These are phyloP conservation scores for Pseudopodoces humilis DNA, from an alignment of 2,113 vertebrate species.

Conservation along the genomic window DNA sequence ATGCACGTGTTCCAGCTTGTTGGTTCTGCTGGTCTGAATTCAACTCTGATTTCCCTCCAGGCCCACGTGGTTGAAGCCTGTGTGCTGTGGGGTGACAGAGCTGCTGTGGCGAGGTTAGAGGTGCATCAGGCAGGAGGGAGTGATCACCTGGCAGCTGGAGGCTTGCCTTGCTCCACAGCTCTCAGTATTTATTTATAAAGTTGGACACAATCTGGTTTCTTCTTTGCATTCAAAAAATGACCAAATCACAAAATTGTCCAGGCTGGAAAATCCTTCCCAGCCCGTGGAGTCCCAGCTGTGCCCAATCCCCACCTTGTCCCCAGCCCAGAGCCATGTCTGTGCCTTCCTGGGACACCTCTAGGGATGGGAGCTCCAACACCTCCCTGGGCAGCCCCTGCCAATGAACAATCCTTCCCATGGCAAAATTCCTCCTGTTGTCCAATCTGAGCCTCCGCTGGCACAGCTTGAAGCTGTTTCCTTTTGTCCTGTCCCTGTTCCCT, in stretches of 20 bases:
- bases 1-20: not conserved
- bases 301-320: not conserved
- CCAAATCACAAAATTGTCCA: not conserved
- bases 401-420: rapidly evolving
- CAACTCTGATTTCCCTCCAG: not conserved
- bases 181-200: not conserved
- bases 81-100: not conserved
- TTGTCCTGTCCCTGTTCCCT: not conserved
- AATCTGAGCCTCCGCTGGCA: rapidly evolving
- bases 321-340: not conserved
- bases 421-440: not conserved
- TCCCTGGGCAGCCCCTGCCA: not conserved
- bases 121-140: not conserved
- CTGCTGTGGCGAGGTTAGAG: not conserved
- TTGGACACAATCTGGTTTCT: not conserved
- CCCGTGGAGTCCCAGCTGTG: not conserved
- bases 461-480: not conserved
- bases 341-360: not conserved
- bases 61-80: not conserved
- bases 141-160: not conserved
- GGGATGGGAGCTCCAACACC: not conserved
- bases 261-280: not conserved
- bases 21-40: not conserved
- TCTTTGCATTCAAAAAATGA: not conserved
- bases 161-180: not conserved